Percentiles rank a stretch among this genome's conserved stretches.
Conservation (phyloP, 2,113 vertebrate genomes). For the Ptilonorhynchus violaceus region DNA sequence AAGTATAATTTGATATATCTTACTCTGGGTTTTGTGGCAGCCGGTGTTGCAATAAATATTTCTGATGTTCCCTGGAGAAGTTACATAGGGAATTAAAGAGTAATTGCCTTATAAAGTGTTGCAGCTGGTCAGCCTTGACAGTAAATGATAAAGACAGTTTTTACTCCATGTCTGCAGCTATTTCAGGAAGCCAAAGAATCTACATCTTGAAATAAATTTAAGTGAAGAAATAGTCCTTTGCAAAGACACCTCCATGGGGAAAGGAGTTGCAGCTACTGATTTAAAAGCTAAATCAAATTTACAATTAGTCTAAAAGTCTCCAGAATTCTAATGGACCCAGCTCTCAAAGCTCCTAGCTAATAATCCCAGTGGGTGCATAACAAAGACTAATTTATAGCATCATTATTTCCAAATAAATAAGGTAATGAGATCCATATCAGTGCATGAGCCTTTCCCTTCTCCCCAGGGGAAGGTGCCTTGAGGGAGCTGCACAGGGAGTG, state of each 20-base stretch:
- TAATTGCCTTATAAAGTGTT: background rate
- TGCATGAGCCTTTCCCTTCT: background rate
- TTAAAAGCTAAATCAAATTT: background rate
- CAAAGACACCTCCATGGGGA: background rate
- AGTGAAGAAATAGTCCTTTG: background rate
- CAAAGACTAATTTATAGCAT: background rate
- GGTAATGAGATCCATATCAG: background rate
- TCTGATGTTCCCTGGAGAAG: background rate
- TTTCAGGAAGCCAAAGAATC: background rate
- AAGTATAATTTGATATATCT: background rate
- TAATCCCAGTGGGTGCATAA: background rate
- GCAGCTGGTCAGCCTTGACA: background rate
- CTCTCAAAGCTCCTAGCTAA: background rate
- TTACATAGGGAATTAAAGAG: background rate
- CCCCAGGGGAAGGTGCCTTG: background rate
- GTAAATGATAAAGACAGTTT: background rate
- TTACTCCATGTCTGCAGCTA: background rate
- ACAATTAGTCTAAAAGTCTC: background rate
- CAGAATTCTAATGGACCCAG: background rate
- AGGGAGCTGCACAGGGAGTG: background rate
- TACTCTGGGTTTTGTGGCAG: background rate
- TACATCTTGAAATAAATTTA: background rate
- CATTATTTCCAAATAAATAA: conserved; percentile 6
- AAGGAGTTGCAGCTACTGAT: background rate
- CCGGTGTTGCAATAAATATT: background rate